Base-by-base conservation (phyloP, 1,140 invertebrate species). In the Rhagoletis pomonella region DNA sequence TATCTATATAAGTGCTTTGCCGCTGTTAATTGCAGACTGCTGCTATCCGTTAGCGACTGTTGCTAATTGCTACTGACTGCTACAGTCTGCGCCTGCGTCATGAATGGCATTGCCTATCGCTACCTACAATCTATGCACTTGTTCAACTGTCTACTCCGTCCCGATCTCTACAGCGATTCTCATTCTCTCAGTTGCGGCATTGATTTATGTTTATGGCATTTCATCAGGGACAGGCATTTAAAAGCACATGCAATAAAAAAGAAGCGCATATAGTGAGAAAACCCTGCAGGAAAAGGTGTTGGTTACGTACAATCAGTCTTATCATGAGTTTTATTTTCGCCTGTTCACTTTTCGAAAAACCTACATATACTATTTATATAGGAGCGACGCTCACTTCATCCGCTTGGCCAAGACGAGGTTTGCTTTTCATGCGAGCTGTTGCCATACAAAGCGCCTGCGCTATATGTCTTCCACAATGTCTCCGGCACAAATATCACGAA, bases 171-270 rank as follows among this genome's bases (percentile, higher is more conserved):
- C 47, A 9, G 9, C n/a, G 73, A 42, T 81, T 81, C 73, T 81
- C 73, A 55, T 81, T 19, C 73, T 55, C 73, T 55, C 3, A 19
- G 14, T 81, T 55, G 73, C 47, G 73, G 47, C 73, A 55, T 58
- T 81, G 73, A 81, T 81, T 81, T 81, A 81, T 81, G 73, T 58
- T 81, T 81, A 81, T 81, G 50, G 73, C 73, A 29, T 50, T 81
- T 55, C 14, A 6, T 58, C 73, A 55, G 73, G 4, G 73, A 81
- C 47, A 81, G 73, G 73, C n/a, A 55, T 81, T 77, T 44, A 77
- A 50, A 77, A 10, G 69, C 47, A 29, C 29, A 55, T 5, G 10
- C 50, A 55, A 55, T 55, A 55, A 10, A 10, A 55, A 55, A 29
- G 29, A 55, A 55, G 50, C 10, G 50, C 50, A 55, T 14, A 29